Base-by-base conservation (phyloP, 1,140 invertebrate species). In the Bilobella aurantiaca region DNA sequence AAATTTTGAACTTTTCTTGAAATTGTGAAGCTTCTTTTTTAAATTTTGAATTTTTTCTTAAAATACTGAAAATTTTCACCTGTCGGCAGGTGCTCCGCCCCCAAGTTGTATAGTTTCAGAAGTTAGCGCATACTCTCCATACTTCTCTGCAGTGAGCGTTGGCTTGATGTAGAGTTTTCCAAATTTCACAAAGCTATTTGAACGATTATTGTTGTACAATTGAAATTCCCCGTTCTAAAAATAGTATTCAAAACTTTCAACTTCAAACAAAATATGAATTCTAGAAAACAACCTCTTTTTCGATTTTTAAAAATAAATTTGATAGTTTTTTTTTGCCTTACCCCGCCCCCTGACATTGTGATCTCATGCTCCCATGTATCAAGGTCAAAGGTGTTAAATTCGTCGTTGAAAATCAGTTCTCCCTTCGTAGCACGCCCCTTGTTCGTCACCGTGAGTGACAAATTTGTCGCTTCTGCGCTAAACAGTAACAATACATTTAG, bases 111-210 rank as follows among this genome's bases (percentile, higher is more conserved):
- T 76, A 12, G 83, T 83, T 62, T 75, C 76, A 0, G 85, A 74
- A 66, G 82, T 85, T 18, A 77, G 71, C 64, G 75, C 76, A 21
- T 73, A 69, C 63, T 82, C 75, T 12, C 82, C 83, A 68, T 78
- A 84, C 31, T 79, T 78, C 1, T 83, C 80, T 29, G 84, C 80
- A 2, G 84, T 76, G 0, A 86, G 75, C 0, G 78, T 77, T 21
- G 85, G 86, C 42, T 77, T 84, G 25, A 90, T 84, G 46, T 76
- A 74, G 1, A 90, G 73, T 1, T 75, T 76, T 0, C 85, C 83
- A 69, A 85, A 77, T 18, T 75, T 74, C 0, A 82, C 75, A 32
- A 81, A 81, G 1, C 86, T 77, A 75, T 85, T 86, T n/a, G 78
- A 76, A 14, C 77, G 69, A 65, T 82, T 79, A 66, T 84, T 81